These are phyloP conservation scores for Pelmatolapia mariae DNA, from an alignment of 2,113 vertebrate species.

Conservation along the genomic window DNA sequence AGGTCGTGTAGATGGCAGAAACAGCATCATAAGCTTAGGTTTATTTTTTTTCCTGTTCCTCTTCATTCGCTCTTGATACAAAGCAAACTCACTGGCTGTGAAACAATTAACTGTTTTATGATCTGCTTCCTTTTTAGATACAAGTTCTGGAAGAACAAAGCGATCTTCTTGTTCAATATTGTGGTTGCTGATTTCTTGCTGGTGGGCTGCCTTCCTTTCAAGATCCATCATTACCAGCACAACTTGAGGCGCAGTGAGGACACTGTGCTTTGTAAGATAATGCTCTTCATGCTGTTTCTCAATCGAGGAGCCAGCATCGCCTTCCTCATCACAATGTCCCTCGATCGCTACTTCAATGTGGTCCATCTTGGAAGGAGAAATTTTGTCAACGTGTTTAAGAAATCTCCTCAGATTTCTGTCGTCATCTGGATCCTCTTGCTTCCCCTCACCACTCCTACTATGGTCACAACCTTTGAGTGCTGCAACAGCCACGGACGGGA, in stretches of 20 bases:
- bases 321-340: conserved; percentile 73
- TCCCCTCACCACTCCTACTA: conserved; percentile 63
- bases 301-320: conserved; percentile 74
- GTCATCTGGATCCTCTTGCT: conserved; percentile 67
- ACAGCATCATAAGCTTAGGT: not conserved
- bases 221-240: conserved; percentile 61
- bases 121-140: conserved; percentile 30
- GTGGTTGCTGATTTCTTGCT: conserved; percentile 76
- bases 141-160: conserved; percentile 79
- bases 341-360: conserved; percentile 77
- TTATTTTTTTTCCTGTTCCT: not conserved
- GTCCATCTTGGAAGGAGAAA: conserved; percentile 64
- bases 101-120: not conserved
- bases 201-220: conserved; percentile 68
- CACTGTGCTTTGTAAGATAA: conserved; percentile 38
- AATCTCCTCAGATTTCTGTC: conserved; percentile 45
- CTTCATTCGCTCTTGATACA: not conserved
- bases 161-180: conserved; percentile 74
- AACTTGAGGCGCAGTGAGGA: conserved; percentile 48
- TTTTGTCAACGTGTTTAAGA: conserved; percentile 55
- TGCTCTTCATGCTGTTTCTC: conserved; percentile 74
- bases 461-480: conserved; percentile 63
- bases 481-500: conserved; percentile 55
- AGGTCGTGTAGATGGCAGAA: not conserved
- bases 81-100: not conserved